These are phyloP conservation scores for Lota lota DNA, from an alignment of 2,113 vertebrate species.

Conservation along the genomic window DNA sequence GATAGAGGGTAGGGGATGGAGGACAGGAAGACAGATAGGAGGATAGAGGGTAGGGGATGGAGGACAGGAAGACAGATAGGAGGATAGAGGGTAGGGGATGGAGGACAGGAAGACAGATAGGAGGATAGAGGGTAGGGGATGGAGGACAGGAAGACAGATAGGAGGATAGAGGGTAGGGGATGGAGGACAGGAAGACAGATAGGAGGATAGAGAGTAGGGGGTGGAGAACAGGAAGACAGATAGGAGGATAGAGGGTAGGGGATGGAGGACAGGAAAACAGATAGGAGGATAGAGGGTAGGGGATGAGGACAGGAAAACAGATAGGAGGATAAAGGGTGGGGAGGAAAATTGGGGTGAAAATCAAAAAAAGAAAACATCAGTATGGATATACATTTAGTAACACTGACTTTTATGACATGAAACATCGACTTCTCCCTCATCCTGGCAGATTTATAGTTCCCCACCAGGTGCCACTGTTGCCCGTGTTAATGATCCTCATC, in stretches of 20 bases:
- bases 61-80: background rate
- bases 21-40: constrained; percentile 26
- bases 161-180: background rate
- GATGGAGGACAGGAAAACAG: constrained; percentile 54
- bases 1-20: constrained; percentile 49
- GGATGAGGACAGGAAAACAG: background rate
- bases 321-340: background rate
- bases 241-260: background rate
- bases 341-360: background rate
- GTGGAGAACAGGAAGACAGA: background rate
- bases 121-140: background rate
- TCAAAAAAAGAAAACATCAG: background rate
- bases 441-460: background rate
- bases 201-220: background rate
- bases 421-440: background rate
- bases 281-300: background rate
- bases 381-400: background rate
- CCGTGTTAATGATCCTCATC: background rate
- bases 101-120: constrained; percentile 44
- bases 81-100: constrained; percentile 59
- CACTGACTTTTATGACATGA: background rate
- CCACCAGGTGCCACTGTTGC: constrained; percentile 62
- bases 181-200: constrained; percentile 55
- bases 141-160: background rate
- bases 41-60: background rate